Conservation (phyloP, 2,113 vertebrate species). For the Toxostoma redivivum region DNA sequence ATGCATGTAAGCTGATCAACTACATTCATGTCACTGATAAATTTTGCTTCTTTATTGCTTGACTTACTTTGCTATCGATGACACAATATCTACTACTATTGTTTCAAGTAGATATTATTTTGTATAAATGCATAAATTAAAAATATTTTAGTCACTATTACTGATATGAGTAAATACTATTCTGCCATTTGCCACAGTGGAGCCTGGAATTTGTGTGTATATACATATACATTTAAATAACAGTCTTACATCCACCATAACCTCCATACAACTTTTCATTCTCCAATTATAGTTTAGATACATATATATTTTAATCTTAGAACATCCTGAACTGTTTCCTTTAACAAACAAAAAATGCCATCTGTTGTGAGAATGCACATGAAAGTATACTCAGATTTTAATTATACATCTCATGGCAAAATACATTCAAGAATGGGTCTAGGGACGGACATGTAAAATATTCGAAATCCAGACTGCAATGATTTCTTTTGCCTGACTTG, state of each 20-base stretch:
- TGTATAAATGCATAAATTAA: not conserved
- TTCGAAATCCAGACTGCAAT: slow-evolving; percentile 1
- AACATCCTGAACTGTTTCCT: slow-evolving; percentile 59
- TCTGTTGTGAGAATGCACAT: slow-evolving; percentile 64
- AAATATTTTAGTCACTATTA: not conserved
- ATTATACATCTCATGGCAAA: slow-evolving; percentile 58
- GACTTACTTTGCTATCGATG: not conserved
- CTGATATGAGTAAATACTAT: not conserved
- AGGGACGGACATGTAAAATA: slow-evolving; percentile 36
- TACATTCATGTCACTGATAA: not conserved
- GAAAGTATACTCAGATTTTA: slow-evolving; percentile 62
- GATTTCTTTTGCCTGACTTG: slow-evolving; percentile 39
- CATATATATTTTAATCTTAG: slow-evolving; percentile 63
- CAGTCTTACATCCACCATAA: slow-evolving; percentile 20
- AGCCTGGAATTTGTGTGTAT: not conserved
- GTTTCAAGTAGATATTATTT: not conserved
- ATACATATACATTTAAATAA: not conserved
- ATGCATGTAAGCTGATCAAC: not conserved
- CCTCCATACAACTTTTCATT: slow-evolving; percentile 39
- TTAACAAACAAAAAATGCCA: slow-evolving; percentile 67
- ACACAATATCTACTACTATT: not conserved
- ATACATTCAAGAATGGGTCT: slow-evolving; percentile 39
- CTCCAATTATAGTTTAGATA: slow-evolving; percentile 49
- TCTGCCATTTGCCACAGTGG: not conserved
- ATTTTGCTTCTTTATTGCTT: not conserved